A percentile compares a stretch with the other conserved stretches of the same genome.
These are phyloP conservation scores for Hirtodrosophila trivittata DNA, from an alignment of 2,888 invertebrate genomes.

Conservation along the genomic window DNA sequence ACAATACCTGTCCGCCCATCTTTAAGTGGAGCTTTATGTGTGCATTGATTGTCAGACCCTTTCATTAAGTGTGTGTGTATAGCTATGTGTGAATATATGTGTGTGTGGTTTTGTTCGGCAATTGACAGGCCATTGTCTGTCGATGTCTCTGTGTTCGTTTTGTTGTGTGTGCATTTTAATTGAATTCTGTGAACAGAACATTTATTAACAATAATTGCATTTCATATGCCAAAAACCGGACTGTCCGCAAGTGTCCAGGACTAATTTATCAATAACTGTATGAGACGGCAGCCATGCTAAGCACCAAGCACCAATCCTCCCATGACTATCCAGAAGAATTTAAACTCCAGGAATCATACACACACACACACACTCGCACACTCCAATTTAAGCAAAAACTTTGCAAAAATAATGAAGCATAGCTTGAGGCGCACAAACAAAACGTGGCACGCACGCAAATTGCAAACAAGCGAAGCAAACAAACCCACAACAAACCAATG, in stretches of 20 bases:
- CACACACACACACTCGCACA: conserved; percentile 1
- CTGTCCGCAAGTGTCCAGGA: conserved; percentile 75
- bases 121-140: conserved; percentile 69
- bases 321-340: background rate
- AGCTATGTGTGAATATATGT: conserved; percentile 2
- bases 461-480: conserved; percentile 72
- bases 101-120: conserved; percentile 25
- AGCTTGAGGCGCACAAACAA: conserved; percentile 66
- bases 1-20: conserved; percentile 38
- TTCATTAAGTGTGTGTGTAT: conserved; percentile 24
- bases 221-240: conserved; percentile 64
- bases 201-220: conserved; percentile 79
- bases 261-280: conserved; percentile 75
- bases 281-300: background rate
- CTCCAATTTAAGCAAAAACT: conserved; percentile 59
- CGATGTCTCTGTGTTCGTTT: conserved; percentile 3
- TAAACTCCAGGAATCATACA: conserved; percentile 4
- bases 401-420: conserved; percentile 79
- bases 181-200: conserved; percentile 68
- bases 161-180: conserved; percentile 56
- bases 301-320: too few relatives aligned
- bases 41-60: conserved; percentile 54
- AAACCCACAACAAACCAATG: conserved; percentile 40
- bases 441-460: conserved; percentile 62
- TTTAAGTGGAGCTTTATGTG: conserved; percentile 55